A percentile compares a stretch with the other conserved stretches of the same genome.
Evolutionary conservation across 2,797 vertebrate species (phyloP).

Genomic region (Mastacembelus armatus): DNA sequence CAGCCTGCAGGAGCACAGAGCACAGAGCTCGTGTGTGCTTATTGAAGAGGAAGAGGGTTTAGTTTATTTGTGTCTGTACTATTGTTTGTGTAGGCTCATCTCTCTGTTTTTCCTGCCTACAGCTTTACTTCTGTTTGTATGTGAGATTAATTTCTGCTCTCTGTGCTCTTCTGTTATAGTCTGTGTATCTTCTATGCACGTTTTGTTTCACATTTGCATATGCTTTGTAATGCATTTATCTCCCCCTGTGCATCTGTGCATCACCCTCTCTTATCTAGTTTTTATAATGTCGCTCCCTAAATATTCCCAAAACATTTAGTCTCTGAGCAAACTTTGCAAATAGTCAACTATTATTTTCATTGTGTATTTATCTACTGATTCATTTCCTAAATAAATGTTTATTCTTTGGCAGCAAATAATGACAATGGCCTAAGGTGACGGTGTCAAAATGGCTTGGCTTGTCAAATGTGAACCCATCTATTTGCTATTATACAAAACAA

Average conservation of each 20-base stretch:
- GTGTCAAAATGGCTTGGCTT: background rate
- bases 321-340: background rate
- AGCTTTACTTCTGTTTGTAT: conserved; percentile 25
- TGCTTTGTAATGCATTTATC: background rate
- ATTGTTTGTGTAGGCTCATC: conserved; percentile 32
- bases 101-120: conserved; percentile 24
- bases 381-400: background rate
- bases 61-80: conserved; percentile 9
- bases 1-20: conserved; percentile 38
- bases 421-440: background rate
- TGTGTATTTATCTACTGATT: background rate
- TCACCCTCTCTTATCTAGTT: background rate
- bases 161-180: too few relatives aligned
- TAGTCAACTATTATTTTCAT: background rate
- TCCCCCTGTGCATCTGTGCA: background rate
- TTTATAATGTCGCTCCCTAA: background rate
- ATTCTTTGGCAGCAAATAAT: too few relatives aligned
- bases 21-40: background rate
- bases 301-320: background rate
- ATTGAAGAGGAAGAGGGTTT: conserved; percentile 5
- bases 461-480: background rate
- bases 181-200: too few relatives aligned
- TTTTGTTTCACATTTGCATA: conserved; percentile 7
- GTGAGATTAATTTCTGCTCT: conserved; percentile 2
- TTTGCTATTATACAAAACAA: background rate